These are phyloP conservation scores for Dromaius novaehollandiae DNA, from an alignment of 2,113 vertebrate species.

Conservation along the genomic window DNA sequence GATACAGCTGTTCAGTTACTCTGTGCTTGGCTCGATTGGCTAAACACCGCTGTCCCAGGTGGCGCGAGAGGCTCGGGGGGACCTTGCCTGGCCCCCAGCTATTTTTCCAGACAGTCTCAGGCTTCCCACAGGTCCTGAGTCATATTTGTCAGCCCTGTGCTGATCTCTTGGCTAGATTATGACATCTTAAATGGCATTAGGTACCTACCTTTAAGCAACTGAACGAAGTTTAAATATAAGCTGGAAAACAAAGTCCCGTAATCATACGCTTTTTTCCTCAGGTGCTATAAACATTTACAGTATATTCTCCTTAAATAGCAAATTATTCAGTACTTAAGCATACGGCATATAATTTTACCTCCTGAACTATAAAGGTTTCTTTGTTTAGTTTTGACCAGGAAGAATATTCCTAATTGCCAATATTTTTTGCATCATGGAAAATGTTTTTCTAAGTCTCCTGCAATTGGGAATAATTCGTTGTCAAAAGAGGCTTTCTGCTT, in stretches of 20 bases:
- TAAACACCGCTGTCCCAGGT: not conserved
- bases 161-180: not conserved
- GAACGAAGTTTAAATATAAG: not conserved
- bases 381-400: not conserved
- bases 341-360: not conserved
- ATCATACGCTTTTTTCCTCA: not conserved
- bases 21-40: not conserved
- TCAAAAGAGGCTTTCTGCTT: not conserved
- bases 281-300: not conserved
- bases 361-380: not conserved
- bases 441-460: not conserved
- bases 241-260: not conserved
- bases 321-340: not conserved
- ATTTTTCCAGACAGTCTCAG: not conserved
- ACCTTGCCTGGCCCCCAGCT: not conserved
- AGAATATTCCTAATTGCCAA: not conserved
- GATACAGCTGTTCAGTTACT: not conserved
- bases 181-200: not conserved
- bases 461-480: not conserved
- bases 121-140: not conserved
- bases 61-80: accelerated
- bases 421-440: not conserved
- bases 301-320: not conserved
- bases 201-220: not conserved
- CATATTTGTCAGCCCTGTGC: accelerated